Evolutionary conservation across 2,797 vertebrate species (phyloP), one percentile per base, ranked within the genome.

Genomic region (Falco berigora): DNA sequence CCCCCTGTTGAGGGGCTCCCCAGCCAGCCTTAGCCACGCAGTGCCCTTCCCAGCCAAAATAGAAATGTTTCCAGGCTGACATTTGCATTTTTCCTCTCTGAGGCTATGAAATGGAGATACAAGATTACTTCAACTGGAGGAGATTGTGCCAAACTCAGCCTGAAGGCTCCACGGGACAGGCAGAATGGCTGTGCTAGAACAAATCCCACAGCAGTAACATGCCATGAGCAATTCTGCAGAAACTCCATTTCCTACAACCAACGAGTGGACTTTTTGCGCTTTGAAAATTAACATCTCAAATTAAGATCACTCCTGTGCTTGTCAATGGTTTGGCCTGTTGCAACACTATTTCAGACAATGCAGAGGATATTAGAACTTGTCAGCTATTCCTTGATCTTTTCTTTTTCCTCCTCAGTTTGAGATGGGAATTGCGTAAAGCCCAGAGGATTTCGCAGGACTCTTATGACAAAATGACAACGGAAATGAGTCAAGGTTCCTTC

Each of bases 191-290:
- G 49, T 2, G 1, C 22, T 40, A 2, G 1, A 28, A 23, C 62
- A 72, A 25, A 75, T n/a, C 55, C 32, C 32, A 21, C 21, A 47
- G 49, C 40, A 30, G 32, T 50, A 25, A 53, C 2, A 1, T 22
- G 38, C 38, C 12, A 2, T 0, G 22, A 66, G 38, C 46, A 38
- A 23, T 22, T 71, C 66, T 24, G 44, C n/a, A 68, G 68, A 77
- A 14, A 2, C 2, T 10, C 8, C 0, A 0, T 46, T 74, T 61
- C 34, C 40, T 36, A n/a, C 49, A 80, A 53, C 32, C 42, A 68
- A 34, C 0, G 0, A 81, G 20, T 7, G 12, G n/a, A 10, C 8
- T 40, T 58, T 22, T 46, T 23, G 36, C 19, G 40, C 47, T 76
- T 73, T 50, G 47, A 69, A 82, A 59, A n/a, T 22, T 21, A 73